Evolutionary conservation across 2,888 invertebrate genomes (phyloP).

Genomic region (Temnothorax ravouxi): DNA sequence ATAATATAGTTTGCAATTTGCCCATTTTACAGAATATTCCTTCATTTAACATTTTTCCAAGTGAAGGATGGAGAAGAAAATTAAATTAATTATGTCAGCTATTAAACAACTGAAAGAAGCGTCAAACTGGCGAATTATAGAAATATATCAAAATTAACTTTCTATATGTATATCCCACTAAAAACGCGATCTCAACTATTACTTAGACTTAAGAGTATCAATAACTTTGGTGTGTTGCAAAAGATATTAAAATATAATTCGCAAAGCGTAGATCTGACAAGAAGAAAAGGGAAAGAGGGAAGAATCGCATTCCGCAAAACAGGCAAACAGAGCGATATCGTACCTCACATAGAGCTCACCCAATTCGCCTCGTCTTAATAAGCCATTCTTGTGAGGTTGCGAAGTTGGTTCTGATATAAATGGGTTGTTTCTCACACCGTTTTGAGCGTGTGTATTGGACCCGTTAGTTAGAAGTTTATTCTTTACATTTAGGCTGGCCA

Average conservation of each 20-base stretch:
- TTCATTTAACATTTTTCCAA: constrained; percentile 1
- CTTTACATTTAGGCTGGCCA: constrained; percentile 84
- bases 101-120: constrained; percentile 7
- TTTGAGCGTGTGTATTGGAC: constrained; percentile 83
- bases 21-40: constrained; percentile 70
- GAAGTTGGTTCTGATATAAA: constrained; percentile 82
- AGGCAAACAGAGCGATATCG: constrained; percentile 83
- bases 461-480: constrained; percentile 84
- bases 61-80: background rate
- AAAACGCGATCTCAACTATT: background rate
- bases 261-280: background rate
- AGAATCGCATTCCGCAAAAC: constrained; percentile 72
- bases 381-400: constrained; percentile 83
- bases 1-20: constrained; percentile 61
- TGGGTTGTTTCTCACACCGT: constrained; percentile 81
- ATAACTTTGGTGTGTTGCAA: background rate
- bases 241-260: background rate
- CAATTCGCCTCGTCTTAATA: constrained; percentile 86
- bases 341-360: constrained; percentile 86
- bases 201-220: background rate
- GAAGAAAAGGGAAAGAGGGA: background rate
- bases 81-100: constrained; percentile 6
- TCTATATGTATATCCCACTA: background rate
- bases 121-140: background rate
- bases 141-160: background rate